Percentiles rank a stretch among this genome's conserved stretches.
Evolutionary conservation across 2,113 vertebrate species (phyloP).

Genomic region (Rissa tridactyla): DNA sequence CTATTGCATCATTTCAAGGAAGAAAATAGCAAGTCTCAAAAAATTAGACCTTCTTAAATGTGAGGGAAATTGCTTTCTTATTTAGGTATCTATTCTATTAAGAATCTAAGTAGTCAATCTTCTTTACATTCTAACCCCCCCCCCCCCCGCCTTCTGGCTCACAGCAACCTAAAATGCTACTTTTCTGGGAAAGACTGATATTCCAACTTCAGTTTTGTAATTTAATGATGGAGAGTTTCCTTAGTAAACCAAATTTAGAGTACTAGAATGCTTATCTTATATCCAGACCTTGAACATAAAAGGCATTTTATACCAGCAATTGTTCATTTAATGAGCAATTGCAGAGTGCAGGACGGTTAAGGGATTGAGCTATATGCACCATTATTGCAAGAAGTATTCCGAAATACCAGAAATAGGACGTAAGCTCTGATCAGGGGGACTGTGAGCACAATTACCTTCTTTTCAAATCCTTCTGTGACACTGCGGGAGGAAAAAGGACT

Average conservation of each 20-base stretch:
- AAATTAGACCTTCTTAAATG: background rate
- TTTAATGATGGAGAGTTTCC: slow-evolving; percentile 86
- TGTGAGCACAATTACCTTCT: slow-evolving; percentile 99
- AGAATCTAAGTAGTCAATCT: slow-evolving; percentile 35
- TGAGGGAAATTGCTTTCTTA: slow-evolving; percentile 46
- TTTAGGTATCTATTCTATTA: slow-evolving; percentile 38
- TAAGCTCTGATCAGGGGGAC: slow-evolving; percentile 99
- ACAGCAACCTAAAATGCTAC: slow-evolving; percentile 68
- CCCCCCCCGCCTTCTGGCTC: slow-evolving; percentile 27
- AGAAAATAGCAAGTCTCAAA: slow-evolving; percentile 3
- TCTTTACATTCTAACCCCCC: background rate
- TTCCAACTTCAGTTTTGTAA: slow-evolving; percentile 82
- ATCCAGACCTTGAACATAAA: slow-evolving; percentile 90
- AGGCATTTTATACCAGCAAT: slow-evolving; percentile 89
- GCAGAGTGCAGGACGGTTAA: slow-evolving; percentile 85
- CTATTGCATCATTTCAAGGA: background rate
- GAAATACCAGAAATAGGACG: slow-evolving; percentile 99
- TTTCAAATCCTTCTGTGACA: slow-evolving; percentile 99
- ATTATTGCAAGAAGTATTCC: slow-evolving; percentile 98
- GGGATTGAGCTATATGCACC: slow-evolving; percentile 92
- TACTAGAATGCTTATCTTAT: slow-evolving; percentile 89
- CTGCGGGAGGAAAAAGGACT: slow-evolving; percentile 99
- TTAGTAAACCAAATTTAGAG: slow-evolving; percentile 90
- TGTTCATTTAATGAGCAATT: slow-evolving; percentile 96
- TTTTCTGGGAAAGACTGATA: slow-evolving; percentile 80